phyloP scores from a whole-genome alignment of 2,113 vertebrate genomes.

The Porphyrio hochstetteri region DNA sequence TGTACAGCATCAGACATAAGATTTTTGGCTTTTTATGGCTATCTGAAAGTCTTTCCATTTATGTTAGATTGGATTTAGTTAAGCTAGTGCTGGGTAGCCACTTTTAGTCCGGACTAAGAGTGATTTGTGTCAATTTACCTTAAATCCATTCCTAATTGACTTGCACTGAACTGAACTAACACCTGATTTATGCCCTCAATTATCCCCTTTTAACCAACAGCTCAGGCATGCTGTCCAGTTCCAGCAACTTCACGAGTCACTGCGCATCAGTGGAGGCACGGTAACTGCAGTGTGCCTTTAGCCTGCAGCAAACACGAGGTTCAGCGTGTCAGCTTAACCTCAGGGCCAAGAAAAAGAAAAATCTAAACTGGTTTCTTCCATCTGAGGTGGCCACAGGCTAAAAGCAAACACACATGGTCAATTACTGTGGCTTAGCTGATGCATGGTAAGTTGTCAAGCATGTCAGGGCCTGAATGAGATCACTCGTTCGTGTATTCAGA shows the following conservation, averaged over 20 bases:
- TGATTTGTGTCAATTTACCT: slow-evolving; percentile 2
- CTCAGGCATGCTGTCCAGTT: background rate
- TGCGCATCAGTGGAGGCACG: background rate
- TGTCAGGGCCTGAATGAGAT: slow-evolving; percentile 44
- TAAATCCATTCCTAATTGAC: background rate
- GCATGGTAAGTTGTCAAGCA: slow-evolving; percentile 21
- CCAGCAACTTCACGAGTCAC: background rate
- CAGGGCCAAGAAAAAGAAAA: slow-evolving; percentile 22
- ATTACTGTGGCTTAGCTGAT: slow-evolving; percentile 22
- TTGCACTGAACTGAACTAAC: background rate
- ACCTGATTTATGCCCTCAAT: background rate
- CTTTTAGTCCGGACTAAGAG: background rate
- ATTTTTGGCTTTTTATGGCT: background rate
- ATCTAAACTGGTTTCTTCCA: slow-evolving; percentile 32
- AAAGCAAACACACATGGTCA: slow-evolving; percentile 49
- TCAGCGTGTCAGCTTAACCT: background rate
- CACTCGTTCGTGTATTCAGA: slow-evolving; percentile 29
- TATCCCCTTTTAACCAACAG: background rate
- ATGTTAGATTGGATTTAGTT: slow-evolving; percentile 23
- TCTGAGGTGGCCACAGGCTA: background rate
- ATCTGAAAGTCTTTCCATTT: background rate
- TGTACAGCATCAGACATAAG: background rate
- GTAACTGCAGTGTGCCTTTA: background rate
- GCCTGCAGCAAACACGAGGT: background rate
- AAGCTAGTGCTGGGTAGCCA: background rate